phyloP scores from a whole-genome alignment of 2,113 vertebrate genomes.

The Bubalus kerabau region DNA sequence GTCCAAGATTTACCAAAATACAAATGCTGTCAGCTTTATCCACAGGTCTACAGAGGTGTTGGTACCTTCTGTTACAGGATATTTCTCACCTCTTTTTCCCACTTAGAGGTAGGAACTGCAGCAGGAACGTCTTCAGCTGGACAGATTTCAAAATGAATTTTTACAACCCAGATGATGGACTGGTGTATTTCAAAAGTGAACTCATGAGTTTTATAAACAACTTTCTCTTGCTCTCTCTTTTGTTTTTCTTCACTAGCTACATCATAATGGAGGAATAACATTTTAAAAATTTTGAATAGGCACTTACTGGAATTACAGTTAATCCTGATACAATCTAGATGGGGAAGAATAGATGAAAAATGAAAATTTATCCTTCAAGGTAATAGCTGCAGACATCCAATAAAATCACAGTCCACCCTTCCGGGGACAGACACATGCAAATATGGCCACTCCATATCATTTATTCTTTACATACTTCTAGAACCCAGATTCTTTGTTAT shows the following conservation, averaged over 20 bases:
- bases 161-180: conserved; percentile 81
- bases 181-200: conserved; percentile 69
- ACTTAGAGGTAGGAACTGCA: background rate
- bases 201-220: conserved; percentile 65
- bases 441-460: conserved; percentile 87
- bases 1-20: background rate
- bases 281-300: conserved; percentile 95
- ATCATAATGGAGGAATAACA: conserved; percentile 86
- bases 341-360: conserved; percentile 99
- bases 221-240: conserved; percentile 40
- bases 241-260: conserved; percentile 75
- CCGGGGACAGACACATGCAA: conserved; percentile 99
- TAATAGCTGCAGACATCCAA: conserved; percentile 99
- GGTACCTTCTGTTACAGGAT: background rate
- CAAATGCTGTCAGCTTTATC: background rate
- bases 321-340: conserved; percentile 99
- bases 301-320: conserved; percentile 99
- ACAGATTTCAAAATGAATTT: conserved; percentile 77
- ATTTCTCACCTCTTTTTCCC: background rate
- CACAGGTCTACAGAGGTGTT: background rate
- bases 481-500: conserved; percentile 79
- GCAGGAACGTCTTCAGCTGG: background rate
- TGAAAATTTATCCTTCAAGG: conserved; percentile 99
- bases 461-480: conserved; percentile 77
- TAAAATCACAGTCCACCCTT: conserved; percentile 97